Base-by-base conservation (phyloP, 1,140 invertebrate species). In the Drosophila takahashii region DNA sequence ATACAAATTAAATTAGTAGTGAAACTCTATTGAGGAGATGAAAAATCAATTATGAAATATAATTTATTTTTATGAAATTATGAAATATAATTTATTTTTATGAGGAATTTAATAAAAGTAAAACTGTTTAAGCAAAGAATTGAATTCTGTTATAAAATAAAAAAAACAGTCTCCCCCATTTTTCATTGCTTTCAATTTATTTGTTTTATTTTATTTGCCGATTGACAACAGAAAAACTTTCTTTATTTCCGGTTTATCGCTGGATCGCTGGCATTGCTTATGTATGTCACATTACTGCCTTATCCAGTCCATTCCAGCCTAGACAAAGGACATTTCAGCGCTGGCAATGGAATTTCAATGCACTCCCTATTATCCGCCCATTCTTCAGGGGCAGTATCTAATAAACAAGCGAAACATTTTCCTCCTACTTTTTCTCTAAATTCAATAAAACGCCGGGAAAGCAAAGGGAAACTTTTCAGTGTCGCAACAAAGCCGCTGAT, bases 401-500 rank as follows among this genome's bases (percentile, higher is more conserved):
- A 77, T 60, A 77, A 77, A 69, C 42, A 77, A 77, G 73, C 62
- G 42, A 77, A 65, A 65, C 59, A 75, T 65, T 75, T 34, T 52
- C 13, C 50, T 52, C 59, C 32, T 65, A 60, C 48, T 47, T 47
- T 65, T 65, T 42, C 42, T 59, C 61, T 53, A 76, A 77, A 77
- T 77, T 77, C 73, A 77, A 77, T 77, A 77, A 77, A 52, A 67
- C 16, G 36, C 51, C 8, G 47, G 41, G 65, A 69, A 16, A 36
- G 47, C 39, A 66, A 75, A 39, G 61, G 60, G 45, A 59, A 77
- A 77, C 73, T 77, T 77, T 77, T 60, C 50, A 51, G 60, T 52
- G 64, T 44, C 48, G 52, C 67, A 71, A 71, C 67, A 71, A 71
- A 71, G 74, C 72, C 74, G 73, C 74, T 77, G 74, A 77, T 77